These are phyloP conservation scores for Neocrepidodera transversa DNA, from an alignment of 2,888 invertebrate genomes.

Conservation along the genomic window DNA sequence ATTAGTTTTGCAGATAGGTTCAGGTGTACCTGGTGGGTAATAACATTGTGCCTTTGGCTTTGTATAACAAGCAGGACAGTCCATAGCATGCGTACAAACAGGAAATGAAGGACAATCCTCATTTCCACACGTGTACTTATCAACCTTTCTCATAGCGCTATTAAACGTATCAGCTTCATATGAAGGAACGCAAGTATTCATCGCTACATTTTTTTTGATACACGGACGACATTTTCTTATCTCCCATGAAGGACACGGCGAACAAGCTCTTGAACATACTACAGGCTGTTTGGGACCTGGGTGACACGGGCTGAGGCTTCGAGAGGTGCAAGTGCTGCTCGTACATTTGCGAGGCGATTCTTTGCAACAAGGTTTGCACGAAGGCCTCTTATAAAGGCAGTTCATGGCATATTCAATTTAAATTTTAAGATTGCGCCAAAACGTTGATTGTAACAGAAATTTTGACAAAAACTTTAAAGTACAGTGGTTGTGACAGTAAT, in stretches of 20 bases:
- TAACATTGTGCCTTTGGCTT: background rate
- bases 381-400: background rate
- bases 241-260: background rate
- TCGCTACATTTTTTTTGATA: background rate
- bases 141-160: conserved; percentile 1
- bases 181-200: conserved; percentile 7
- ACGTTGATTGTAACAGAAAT: background rate
- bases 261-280: background rate
- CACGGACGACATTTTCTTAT: background rate
- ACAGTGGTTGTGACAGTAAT: no score
- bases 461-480: no score
- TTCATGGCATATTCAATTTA: background rate
- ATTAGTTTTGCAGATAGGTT: background rate
- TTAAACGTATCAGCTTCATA: conserved; percentile 7
- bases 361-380: background rate
- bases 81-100: background rate
- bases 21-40: background rate
- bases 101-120: background rate
- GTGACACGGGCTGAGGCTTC: background rate
- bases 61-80: background rate
- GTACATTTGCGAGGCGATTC: background rate
- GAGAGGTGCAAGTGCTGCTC: background rate
- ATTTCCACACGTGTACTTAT: background rate
- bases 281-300: background rate
- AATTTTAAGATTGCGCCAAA: background rate